Base-by-base conservation (phyloP, 2,113 vertebrate species). In the Motacilla tschutschensis region DNA sequence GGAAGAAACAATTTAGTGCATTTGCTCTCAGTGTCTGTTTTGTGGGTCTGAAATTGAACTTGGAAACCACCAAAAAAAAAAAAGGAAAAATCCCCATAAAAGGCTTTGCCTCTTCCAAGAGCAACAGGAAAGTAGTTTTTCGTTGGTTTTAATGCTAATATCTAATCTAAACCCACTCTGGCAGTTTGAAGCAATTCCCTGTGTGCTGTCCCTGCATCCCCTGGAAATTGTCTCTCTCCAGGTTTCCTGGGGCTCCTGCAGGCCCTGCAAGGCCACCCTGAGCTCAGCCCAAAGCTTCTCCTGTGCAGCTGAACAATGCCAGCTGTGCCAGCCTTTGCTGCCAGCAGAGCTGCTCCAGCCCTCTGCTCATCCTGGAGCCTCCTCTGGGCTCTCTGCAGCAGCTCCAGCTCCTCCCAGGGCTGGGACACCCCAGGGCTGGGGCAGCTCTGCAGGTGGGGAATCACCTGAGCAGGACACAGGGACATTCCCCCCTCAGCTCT, bases 151-250 rank as follows among this genome's bases (percentile, higher is more conserved):
- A 38, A 64, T 72, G 66, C 43, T 46, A 35, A 25, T 40, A 40
- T 25, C 25, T 11, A 9, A 26, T 41, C 41, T 40, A 54, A 46
- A 14, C 33, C 5, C 6, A 9, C 12, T 5, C 18, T 40, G 3
- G 3, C 29, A 33, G 6, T 54, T 0, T 4, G 24, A 10, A 54
- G 33, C 54, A 33, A 69, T 69, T 60, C 29, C 40, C n/a, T 51
- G 19, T 0, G 6, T 40, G 0, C 63, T 76, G 40, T 15, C 40
- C 17, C 33, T 54, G 0, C 33, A 47, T 1, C 4, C 47, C 24
- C 40, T 47, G 33, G 18, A 0, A 66, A 83, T 51, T 59, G 53
- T 58, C 60, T 65, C 70, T 65, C 41, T 41, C 35, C 59, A 43
- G 1, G 2, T 6, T 53, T 35, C 58, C 73, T 47, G 43, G 1